Base-by-base conservation (phyloP, 2,797 vertebrate genomes). In the Scarus forsteni region DNA sequence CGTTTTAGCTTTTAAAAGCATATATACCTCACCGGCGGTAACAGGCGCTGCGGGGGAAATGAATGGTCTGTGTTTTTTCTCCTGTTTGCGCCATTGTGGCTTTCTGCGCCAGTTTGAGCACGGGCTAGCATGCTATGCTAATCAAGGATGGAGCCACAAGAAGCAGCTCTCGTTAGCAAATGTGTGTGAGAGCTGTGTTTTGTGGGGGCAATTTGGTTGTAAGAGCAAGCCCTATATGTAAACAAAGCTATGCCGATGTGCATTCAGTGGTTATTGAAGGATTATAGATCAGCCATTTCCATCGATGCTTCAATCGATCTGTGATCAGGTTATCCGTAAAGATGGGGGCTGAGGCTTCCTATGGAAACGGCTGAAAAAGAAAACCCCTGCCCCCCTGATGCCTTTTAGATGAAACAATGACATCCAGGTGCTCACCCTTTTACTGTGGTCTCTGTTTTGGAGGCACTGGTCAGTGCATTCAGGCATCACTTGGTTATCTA, bases 1-100 rank as follows among this genome's bases (percentile, higher is more conserved):
- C 0, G 0, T 8, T 1, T 10, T 6, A 27, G 1, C 10, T 1
- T 2, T 10, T 43, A 7, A 10, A 12, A 1, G 0, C 3, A 18
- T 13, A 16, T 8, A 0, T 4, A 34, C 15, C 36, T 12, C 7
- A 11, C 13, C 16, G 45, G 56, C 40, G 10, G 9, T 15, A 4
- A 2, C 3, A 11, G 44, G 49, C 45, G 19, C 40, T 36, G 7
- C 0, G 8, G 5, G 38, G 27, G 39, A 68, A 83, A 81, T 86
- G 52, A 85, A 84, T 80, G 72, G 27, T 85, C 70, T 77, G 43
- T 60, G 6, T 51, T 34, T 51, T 35, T 60, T 55, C 8, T 35
- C 73, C 8, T 38, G 71, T 71, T 88, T 92, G 93, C 93, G 93
- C 92, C 91, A 92, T 91, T 91, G 85, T 90, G 83, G 72, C 61